phyloP scores from a whole-genome alignment of 2,113 vertebrate genomes.

The Delphinus delphis region DNA sequence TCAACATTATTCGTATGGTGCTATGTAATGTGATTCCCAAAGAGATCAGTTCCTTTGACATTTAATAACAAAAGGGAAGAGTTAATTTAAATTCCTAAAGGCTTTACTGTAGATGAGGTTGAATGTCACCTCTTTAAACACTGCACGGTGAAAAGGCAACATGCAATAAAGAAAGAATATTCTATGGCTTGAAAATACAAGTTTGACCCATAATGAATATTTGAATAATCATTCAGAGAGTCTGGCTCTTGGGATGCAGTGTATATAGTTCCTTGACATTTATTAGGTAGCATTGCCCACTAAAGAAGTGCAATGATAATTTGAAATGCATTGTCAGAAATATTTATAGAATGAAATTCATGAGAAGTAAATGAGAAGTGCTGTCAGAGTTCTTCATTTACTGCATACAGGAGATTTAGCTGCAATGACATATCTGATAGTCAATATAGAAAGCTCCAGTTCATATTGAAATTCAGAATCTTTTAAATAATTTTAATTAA shows the following conservation, averaged over 20 bases:
- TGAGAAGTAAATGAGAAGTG: constrained; percentile 37
- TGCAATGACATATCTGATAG: not conserved
- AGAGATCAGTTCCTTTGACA: not conserved
- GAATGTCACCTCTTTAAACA: not conserved
- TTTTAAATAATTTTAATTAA: constrained; percentile 66
- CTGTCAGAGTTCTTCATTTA: constrained; percentile 15
- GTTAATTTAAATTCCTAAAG: constrained; percentile 35
- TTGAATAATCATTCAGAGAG: not conserved
- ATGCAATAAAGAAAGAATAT: not conserved
- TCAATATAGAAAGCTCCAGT: not conserved
- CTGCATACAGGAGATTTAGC: not conserved
- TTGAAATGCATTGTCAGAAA: constrained; percentile 18
- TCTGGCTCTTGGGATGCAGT: not conserved
- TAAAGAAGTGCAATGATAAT: not conserved
- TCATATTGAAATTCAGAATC: constrained; percentile 47
- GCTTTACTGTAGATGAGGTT: not conserved
- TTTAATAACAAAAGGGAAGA: not conserved
- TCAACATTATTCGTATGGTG: not conserved
- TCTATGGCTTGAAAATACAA: not conserved
- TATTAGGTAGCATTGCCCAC: not conserved
- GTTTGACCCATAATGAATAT: not conserved
- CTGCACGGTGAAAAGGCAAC: fast-evolving
- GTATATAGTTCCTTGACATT: not conserved
- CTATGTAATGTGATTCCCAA: not conserved
- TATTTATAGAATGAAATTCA: constrained; percentile 3